Evolutionary conservation across 2,797 vertebrate genomes (phyloP).

Genomic region (Periparus ater): DNA sequence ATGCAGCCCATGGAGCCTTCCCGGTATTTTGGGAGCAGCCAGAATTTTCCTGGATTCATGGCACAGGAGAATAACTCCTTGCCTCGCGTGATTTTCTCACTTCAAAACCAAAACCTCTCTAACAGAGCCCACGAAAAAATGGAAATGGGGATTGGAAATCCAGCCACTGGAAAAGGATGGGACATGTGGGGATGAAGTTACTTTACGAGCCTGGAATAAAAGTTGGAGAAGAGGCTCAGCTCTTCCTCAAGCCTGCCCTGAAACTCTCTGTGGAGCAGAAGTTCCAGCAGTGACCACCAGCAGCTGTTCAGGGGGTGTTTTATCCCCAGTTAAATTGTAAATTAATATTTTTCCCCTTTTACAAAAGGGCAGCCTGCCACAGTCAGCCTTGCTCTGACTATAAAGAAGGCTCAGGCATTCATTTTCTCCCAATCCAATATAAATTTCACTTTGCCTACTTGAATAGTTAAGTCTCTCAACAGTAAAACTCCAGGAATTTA

Average conservation of each 20-base stretch:
- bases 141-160: background rate
- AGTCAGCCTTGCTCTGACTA: background rate
- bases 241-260: background rate
- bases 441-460: slow-evolving; percentile 18
- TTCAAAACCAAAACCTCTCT: background rate
- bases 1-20: background rate
- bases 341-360: background rate
- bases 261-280: background rate
- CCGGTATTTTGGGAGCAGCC: accelerated
- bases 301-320: background rate
- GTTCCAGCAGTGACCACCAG: background rate
- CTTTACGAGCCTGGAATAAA: background rate
- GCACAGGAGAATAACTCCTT: background rate
- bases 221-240: background rate
- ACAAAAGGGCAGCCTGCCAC: background rate
- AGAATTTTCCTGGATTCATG: background rate
- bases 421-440: background rate
- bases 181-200: accelerated
- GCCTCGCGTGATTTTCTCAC: accelerated
- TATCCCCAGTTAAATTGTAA: background rate
- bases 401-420: background rate
- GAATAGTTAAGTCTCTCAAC: slow-evolving; percentile 1
- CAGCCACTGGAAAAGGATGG: background rate
- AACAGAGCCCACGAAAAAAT: background rate
- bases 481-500: slow-evolving; percentile 57